A percentile compares a stretch with the other conserved stretches of the same genome.
These are phyloP conservation scores for Drosophila rubida DNA, from an alignment of 2,888 invertebrate genomes.

Conservation along the genomic window DNA sequence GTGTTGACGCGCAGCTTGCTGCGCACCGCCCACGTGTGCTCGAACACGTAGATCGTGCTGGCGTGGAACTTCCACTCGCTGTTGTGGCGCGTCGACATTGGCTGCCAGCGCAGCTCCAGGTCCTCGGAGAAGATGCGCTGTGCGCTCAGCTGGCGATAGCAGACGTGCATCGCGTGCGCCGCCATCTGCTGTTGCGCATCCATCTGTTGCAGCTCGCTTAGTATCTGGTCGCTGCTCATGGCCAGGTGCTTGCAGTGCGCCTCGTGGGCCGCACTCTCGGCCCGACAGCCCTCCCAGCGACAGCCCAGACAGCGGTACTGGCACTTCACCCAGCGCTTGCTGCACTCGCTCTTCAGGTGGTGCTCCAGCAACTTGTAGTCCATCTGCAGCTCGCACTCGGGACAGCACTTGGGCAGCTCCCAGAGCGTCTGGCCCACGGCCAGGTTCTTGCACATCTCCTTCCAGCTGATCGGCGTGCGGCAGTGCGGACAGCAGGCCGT, in stretches of 20 bases:
- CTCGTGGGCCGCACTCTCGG: conserved; percentile 19
- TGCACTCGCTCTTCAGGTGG: conserved; percentile 36
- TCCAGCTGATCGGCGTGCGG: conserved; percentile 35
- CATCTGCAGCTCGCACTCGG: conserved; percentile 25
- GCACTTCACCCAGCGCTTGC: conserved; percentile 35
- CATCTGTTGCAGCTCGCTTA: neutral
- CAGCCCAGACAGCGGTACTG: conserved; percentile 44
- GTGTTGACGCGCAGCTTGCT: neutral
- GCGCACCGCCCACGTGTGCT: conserved; percentile 27
- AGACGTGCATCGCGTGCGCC: neutral
- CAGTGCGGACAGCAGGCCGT: conserved; percentile 45
- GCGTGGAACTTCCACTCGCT: neutral
- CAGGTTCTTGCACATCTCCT: conserved; percentile 22
- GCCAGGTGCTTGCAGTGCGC: neutral
- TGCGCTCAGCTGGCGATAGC: conserved; percentile 15
- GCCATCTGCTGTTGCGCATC: neutral
- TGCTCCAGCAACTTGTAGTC: conserved; percentile 11
- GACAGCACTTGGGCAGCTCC: conserved; percentile 43
- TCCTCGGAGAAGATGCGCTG: conserved; percentile 24
- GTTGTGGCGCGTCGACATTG: neutral
- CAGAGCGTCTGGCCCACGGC: conserved; percentile 34
- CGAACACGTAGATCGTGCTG: conserved; percentile 19
- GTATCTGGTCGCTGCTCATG: conserved; percentile 23
- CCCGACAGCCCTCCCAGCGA: conserved; percentile 33
- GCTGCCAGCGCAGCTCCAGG: conserved; percentile 23